These are phyloP conservation scores for Recurvirostra avosetta DNA, from an alignment of 2,113 vertebrate species.

Conservation along the genomic window DNA sequence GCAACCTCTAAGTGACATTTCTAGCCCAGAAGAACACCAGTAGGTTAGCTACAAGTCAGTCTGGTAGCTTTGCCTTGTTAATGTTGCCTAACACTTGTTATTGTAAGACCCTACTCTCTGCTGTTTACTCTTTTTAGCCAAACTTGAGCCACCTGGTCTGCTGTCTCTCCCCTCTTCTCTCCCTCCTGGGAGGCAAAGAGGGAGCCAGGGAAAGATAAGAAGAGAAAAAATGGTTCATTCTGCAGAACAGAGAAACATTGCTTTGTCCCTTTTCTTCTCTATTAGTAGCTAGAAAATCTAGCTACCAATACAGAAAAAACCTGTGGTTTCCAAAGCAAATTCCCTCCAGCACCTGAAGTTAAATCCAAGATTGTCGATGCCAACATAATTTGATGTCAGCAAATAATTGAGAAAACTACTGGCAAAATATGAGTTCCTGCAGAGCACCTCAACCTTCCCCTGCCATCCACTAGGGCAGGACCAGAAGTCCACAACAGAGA, in stretches of 20 bases:
- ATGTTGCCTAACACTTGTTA: neutral
- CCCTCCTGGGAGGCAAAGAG: neutral
- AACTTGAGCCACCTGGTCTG: neutral
- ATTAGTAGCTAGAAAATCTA: neutral
- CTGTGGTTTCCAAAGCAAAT: neutral
- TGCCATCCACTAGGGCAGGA: neutral
- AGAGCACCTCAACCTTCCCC: neutral
- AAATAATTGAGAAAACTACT: neutral
- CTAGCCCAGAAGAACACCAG: neutral
- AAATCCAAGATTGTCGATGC: neutral
- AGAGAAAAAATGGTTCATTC: neutral
- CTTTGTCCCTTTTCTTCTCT: neutral
- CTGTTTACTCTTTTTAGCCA: neutral
- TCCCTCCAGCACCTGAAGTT: neutral
- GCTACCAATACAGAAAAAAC: neutral
- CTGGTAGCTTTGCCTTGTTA: neutral
- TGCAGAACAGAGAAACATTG: neutral
- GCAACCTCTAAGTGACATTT: neutral
- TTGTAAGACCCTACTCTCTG: neutral
- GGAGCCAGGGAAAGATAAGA: neutral
- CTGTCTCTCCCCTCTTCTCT: neutral
- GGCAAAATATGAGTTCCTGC: neutral
- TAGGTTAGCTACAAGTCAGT: neutral
- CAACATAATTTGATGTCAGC: neutral
- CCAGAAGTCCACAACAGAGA: fast-evolving